Base-by-base conservation (phyloP, 1,140 invertebrate species). In the Drosophila paulistorum region DNA sequence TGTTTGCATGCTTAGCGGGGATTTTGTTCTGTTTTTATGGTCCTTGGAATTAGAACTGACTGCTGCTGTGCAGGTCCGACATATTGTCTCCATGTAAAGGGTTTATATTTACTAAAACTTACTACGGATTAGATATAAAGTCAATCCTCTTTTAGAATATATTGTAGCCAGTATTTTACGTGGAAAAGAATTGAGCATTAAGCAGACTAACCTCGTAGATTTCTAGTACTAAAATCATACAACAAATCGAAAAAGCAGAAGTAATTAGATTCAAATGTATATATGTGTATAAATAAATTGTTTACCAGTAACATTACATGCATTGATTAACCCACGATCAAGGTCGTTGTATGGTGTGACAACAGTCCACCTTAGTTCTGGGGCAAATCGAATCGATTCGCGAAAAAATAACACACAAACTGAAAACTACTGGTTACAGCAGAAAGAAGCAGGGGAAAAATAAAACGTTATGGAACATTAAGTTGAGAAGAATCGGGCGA, bases 1-100 rank as follows among this genome's bases (percentile, higher is more conserved):
- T 87, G 84, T 87, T 87, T 87, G 84, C 77, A 87, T 87, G 85
- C 84, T 87, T 89, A 87, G 77, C 77, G 30, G 13, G 85, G 84
- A 87, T 87, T 87, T 89, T 66, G 20, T 66, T 84, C 80, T 75
- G 23, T 17, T 17, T 45, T 51, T n/a, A 23, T 39, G 51, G 65
- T 72, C 67, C 64, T 57, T 33, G 41, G 60, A 69, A 35, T 11
- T 51, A 20, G 17, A 51, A 51, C 17, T 51, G 20, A 11, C 45
- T 51, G 45, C 35, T 55, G 65, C 51, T 41, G 68, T 66, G 57
- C 68, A 71, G 41, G 13, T 45, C 69, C 51, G 41, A 51, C 45
- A 69, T 42, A 68, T 74, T 74, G 65, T 42, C 37, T 30, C 14
- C 26, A 55, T n/a, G 42, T 48, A 20, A 17, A 48, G 17, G 17